Percentiles rank a stretch among this genome's conserved stretches.
phyloP scores from a whole-genome alignment of 1,140 invertebrate genomes.

The Zaprionus vittiger region DNA sequence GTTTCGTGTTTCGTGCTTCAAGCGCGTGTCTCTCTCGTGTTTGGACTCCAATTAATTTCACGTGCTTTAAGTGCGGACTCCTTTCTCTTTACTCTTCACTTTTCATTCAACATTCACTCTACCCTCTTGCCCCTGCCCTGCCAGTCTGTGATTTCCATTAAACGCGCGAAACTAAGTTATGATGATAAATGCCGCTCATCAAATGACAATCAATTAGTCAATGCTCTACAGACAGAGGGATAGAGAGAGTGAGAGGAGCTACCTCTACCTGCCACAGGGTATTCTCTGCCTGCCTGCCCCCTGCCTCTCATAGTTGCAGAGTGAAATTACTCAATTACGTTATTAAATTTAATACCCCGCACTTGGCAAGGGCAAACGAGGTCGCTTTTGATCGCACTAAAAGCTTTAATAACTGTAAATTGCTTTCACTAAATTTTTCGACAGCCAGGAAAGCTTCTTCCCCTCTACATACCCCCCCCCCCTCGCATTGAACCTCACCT shows the following conservation, averaged over 20 bases:
- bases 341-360: conserved; percentile 74
- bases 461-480: background rate
- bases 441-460: conserved; percentile 11
- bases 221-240: conserved; percentile 32
- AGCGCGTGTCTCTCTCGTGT: conserved; percentile 8
- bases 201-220: conserved; percentile 81
- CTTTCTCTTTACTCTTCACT: too few species aligned
- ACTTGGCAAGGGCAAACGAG: conserved; percentile 23
- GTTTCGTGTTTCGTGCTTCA: background rate
- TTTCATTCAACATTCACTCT: background rate
- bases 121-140: conserved; percentile 9
- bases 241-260: background rate
- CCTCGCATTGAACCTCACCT: conserved; percentile 19
- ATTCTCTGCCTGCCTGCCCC: background rate
- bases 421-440: conserved; percentile 74
- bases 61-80: conserved; percentile 42
- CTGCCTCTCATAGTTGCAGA: conserved; percentile 44
- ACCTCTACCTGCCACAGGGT: background rate
- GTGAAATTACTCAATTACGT: conserved; percentile 79
- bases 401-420: conserved; percentile 83
- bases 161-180: conserved; percentile 65
- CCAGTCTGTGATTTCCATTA: conserved; percentile 76
- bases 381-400: conserved; percentile 79
- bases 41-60: conserved; percentile 68
- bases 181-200: conserved; percentile 80